A percentile compares a stretch with the other conserved stretches of the same genome.
These are phyloP conservation scores for Xestia sexstrigata DNA, from an alignment of 2,888 invertebrate genomes.

Conservation along the genomic window DNA sequence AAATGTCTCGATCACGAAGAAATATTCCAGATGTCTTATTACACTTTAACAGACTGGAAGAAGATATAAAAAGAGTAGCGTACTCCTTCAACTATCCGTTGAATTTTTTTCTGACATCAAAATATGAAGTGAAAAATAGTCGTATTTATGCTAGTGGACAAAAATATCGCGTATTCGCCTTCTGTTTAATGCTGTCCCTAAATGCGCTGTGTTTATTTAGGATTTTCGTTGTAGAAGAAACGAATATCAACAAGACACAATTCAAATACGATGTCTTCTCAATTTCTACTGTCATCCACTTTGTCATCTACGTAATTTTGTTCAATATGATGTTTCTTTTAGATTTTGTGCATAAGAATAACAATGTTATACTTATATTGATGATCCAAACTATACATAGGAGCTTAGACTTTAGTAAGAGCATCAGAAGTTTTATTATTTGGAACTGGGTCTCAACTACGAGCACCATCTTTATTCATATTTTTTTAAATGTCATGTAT, in stretches of 20 bases:
- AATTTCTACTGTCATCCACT: not conserved
- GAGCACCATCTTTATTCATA: not conserved
- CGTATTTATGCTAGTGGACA: conserved; percentile 6
- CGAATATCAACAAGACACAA: conserved; percentile 6
- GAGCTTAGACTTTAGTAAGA: conserved; percentile 12
- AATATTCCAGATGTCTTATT: not conserved
- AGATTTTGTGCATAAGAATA: conserved; percentile 9
- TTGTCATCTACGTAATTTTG: not conserved
- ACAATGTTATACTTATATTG: conserved; percentile 43
- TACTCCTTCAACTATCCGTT: conserved; percentile 29
- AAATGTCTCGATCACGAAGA: not conserved
- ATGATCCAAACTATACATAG: conserved; percentile 45
- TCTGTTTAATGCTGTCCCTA: conserved; percentile 5
- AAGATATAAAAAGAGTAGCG: conserved; percentile 21
- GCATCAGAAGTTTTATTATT: conserved; percentile 11
- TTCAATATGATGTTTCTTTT: conserved; percentile 14
- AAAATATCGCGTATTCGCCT: conserved; percentile 25
- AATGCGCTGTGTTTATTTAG: conserved; percentile 11
- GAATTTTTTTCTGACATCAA: conserved; percentile 27
- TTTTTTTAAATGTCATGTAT: not conserved
- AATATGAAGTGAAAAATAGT: conserved; percentile 14
- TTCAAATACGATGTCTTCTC: conserved; percentile 1
- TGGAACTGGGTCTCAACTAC: conserved; percentile 44
- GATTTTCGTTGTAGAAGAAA: conserved; percentile 4
- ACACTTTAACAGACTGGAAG: conserved; percentile 8